A percentile compares a stretch with the other conserved stretches of the same genome.
These are phyloP conservation scores for Sebastes flavidus DNA, from an alignment of 2,797 vertebrate species.

Conservation along the genomic window DNA sequence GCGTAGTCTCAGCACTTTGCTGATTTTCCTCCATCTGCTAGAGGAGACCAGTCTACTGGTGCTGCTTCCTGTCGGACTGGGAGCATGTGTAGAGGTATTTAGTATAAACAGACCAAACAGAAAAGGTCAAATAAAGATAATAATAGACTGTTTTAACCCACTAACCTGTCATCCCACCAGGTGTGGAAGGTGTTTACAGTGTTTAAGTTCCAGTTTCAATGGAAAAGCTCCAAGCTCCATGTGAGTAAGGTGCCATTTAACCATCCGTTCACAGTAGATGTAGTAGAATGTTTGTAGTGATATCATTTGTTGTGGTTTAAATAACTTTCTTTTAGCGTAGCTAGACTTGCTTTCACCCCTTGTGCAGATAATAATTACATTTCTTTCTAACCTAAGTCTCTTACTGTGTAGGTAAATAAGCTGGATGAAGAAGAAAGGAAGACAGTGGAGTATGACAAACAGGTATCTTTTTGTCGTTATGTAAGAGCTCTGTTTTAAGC, in stretches of 20 bases:
- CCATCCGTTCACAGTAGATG: background rate
- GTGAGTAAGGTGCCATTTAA: constrained; percentile 44
- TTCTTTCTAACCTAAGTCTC: background rate
- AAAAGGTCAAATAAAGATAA: background rate
- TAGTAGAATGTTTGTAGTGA: background rate
- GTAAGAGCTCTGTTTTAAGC: background rate
- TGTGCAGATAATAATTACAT: background rate
- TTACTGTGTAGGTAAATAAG: constrained; percentile 82
- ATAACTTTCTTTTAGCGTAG: background rate
- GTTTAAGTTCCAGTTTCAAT: constrained; percentile 85
- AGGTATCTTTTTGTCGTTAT: constrained; percentile 77
- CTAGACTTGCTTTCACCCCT: background rate
- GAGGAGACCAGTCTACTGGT: constrained; percentile 94
- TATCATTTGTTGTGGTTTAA: background rate
- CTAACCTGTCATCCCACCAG: constrained; percentile 63
- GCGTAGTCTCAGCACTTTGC: constrained; percentile 92
- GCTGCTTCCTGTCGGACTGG: constrained; percentile 91
- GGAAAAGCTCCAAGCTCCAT: constrained; percentile 75
- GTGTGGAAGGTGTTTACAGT: constrained; percentile 96
- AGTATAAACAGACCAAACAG: background rate
- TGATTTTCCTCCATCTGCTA: constrained; percentile 94
- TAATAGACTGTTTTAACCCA: background rate
- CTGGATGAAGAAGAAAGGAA: constrained; percentile 89
- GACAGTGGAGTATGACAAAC: constrained; percentile 90
- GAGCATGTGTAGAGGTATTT: constrained; percentile 90